These are phyloP conservation scores for Galemys pyrenaicus DNA, from an alignment of 2,113 vertebrate species.

Conservation along the genomic window DNA sequence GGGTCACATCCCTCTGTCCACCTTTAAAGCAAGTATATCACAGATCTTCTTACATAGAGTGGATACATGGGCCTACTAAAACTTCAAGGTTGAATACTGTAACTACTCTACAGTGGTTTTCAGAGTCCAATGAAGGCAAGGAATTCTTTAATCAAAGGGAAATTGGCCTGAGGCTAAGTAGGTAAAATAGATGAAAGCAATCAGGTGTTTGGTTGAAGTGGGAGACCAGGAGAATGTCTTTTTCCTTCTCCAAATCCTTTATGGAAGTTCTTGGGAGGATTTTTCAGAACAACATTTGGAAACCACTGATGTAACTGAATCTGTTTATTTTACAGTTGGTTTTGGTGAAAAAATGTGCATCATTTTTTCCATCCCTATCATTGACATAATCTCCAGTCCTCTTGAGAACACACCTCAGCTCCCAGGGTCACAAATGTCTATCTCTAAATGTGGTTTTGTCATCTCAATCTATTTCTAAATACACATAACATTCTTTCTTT, in stretches of 20 bases:
- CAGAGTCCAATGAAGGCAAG: background rate
- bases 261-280: background rate
- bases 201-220: background rate
- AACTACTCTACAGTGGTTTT: background rate
- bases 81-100: background rate
- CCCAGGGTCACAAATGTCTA: background rate
- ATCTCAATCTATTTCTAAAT: background rate
- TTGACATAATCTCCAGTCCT: background rate
- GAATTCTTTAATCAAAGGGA: slow-evolving; percentile 17
- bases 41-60: background rate
- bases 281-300: background rate
- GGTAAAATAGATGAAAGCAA: background rate
- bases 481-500: background rate
- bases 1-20: background rate
- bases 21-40: background rate
- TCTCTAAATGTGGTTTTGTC: background rate
- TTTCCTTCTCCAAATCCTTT: background rate
- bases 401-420: background rate
- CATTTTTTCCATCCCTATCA: background rate
- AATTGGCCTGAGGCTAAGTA: background rate
- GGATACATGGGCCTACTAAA: background rate
- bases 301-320: background rate
- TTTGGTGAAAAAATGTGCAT: background rate
- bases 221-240: background rate
- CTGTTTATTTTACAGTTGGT: background rate